A percentile compares a stretch with the other conserved stretches of the same genome.
Evolutionary conservation across 2,797 vertebrate genomes (phyloP).

Genomic region (Phyllotis vaccarum): DNA sequence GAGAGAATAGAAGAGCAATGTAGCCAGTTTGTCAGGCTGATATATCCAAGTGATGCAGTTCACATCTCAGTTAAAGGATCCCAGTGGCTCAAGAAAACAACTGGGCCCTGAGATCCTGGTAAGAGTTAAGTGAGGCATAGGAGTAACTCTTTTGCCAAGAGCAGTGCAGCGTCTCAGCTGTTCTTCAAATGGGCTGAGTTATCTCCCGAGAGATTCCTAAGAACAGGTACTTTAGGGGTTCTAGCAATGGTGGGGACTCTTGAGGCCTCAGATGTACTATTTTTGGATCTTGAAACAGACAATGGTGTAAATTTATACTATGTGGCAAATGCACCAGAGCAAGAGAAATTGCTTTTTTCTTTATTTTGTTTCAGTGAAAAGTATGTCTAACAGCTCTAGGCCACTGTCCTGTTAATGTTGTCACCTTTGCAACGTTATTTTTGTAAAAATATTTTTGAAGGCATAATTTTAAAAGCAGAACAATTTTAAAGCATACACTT

Average conservation of each 20-base stretch:
- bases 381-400: neutral
- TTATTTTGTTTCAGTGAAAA: neutral
- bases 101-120: no score
- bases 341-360: neutral
- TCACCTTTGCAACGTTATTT: neutral
- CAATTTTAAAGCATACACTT: neutral
- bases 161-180: neutral
- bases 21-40: neutral
- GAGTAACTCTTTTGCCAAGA: neutral
- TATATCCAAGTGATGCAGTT: neutral
- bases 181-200: no score
- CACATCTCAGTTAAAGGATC: neutral
- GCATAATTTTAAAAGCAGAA: neutral
- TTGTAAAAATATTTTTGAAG: slow-evolving; percentile 4
- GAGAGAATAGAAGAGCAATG: neutral
- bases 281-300: neutral
- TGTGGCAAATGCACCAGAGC: neutral
- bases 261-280: neutral
- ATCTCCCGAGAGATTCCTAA: no score
- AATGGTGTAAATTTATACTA: neutral
- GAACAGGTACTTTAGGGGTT: neutral
- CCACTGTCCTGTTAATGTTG: neutral
- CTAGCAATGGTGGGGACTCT: no score
- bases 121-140: neutral
- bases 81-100: neutral